phyloP scores from a whole-genome alignment of 2,797 vertebrate species.

The Carapus acus region DNA sequence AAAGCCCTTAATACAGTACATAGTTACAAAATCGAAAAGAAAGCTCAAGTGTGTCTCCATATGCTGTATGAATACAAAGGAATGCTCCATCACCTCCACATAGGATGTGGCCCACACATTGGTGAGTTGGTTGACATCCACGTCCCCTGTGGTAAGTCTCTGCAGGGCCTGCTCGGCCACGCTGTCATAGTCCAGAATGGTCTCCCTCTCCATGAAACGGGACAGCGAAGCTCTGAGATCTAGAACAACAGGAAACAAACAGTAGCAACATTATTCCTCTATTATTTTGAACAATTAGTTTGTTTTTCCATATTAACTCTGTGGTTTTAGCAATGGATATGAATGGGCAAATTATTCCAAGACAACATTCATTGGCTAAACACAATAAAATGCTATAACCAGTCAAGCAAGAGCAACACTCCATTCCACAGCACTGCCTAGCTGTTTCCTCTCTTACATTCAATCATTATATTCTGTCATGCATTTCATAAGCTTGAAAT shows the following conservation, averaged over 20 bases:
- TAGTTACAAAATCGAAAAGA: too few species aligned
- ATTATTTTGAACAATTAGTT: not conserved
- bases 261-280: not conserved
- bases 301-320: not conserved
- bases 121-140: constrained; percentile 80
- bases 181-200: constrained; percentile 79
- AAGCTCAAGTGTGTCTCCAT: too few species aligned
- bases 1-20: too few species aligned
- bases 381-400: too few species aligned
- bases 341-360: too few species aligned
- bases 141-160: constrained; percentile 75
- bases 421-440: too few species aligned
- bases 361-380: too few species aligned
- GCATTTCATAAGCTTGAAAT: too few species aligned
- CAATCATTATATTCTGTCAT: too few species aligned
- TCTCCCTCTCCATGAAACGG: constrained; percentile 81
- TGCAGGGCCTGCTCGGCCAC: constrained; percentile 84
- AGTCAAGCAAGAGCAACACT: too few species aligned
- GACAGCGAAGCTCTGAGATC: constrained; percentile 82
- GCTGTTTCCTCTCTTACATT: too few species aligned
- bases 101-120: constrained; percentile 85
- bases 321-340: too few species aligned
- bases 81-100: constrained; percentile 76
- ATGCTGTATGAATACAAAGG: not conserved
- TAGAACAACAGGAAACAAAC: constrained; percentile 39